Percentiles rank a stretch among this genome's conserved stretches.
These are phyloP conservation scores for Neocrepidodera transversa DNA, from an alignment of 2,888 invertebrate species.

Conservation along the genomic window DNA sequence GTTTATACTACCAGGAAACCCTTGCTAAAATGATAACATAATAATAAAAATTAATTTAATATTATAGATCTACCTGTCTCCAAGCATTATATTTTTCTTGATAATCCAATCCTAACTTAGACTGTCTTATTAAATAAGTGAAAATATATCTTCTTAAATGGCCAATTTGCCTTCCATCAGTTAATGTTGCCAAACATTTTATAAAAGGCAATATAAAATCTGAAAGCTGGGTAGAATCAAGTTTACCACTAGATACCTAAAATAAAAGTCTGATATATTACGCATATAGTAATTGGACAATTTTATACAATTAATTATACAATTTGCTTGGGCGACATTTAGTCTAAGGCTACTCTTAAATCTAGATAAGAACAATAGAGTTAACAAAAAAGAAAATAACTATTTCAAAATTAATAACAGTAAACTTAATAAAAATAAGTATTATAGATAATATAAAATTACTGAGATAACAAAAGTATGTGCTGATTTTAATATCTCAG, in stretches of 20 bases:
- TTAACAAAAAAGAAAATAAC: no score
- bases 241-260: conserved; percentile 68
- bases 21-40: conserved; percentile 63
- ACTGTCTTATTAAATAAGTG: conserved; percentile 75
- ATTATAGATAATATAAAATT: no score
- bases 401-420: no score
- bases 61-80: conserved; percentile 72
- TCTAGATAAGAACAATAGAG: no score
- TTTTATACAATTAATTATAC: conserved; percentile 41
- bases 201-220: conserved; percentile 75
- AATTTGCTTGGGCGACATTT: no score
- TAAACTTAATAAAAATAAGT: no score
- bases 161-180: conserved; percentile 62
- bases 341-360: no score
- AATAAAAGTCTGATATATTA: no score
- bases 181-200: conserved; percentile 65
- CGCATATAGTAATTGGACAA: background rate
- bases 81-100: conserved; percentile 72
- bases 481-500: no score
- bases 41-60: no score
- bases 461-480: no score
- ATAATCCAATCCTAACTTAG: conserved; percentile 71
- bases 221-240: conserved; percentile 65
- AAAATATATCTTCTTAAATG: conserved; percentile 69
- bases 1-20: conserved; percentile 75